These are phyloP conservation scores for Gallirallus australis DNA, from an alignment of 2,797 vertebrate species.

Conservation along the genomic window DNA sequence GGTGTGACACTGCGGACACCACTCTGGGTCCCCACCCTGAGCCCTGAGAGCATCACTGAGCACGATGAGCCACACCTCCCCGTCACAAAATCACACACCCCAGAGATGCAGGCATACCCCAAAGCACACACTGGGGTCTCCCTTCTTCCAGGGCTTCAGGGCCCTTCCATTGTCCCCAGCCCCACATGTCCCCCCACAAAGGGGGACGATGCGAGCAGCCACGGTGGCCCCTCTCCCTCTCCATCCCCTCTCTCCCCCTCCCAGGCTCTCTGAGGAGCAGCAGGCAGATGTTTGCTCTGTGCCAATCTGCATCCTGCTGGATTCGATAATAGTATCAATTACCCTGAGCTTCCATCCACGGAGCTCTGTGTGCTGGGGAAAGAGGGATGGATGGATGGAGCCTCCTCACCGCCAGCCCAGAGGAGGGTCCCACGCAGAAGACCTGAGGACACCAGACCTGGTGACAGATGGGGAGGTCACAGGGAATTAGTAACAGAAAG, in stretches of 20 bases:
- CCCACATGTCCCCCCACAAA: neutral
- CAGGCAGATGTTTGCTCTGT: conserved; percentile 51
- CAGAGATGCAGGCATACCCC: rapidly evolving
- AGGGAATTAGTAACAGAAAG: neutral
- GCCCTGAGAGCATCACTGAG: rapidly evolving
- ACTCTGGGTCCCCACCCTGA: rapidly evolving
- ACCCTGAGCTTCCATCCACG: conserved; percentile 15
- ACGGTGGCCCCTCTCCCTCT: neutral
- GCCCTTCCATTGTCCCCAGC: neutral
- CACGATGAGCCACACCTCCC: rapidly evolving
- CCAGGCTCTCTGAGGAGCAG: neutral
- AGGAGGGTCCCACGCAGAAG: rapidly evolving
- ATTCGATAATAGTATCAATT: conserved; percentile 20
- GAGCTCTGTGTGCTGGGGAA: neutral
- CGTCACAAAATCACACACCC: neutral
- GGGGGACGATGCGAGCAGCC: neutral
- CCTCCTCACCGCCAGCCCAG: rapidly evolving
- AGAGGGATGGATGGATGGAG: conserved; percentile 2
- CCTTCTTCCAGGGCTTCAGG: neutral
- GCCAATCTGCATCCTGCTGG: conserved; percentile 36
- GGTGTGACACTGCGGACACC: too few relatives aligned
- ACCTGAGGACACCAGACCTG: neutral
- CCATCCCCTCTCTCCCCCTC: neutral
- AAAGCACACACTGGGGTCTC: rapidly evolving
- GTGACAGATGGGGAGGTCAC: neutral